Evolutionary conservation across 30 jellyfish, hydroid and myxozoan genomes (phyloP).

Genomic region (Turritopsis rubra): DNA sequence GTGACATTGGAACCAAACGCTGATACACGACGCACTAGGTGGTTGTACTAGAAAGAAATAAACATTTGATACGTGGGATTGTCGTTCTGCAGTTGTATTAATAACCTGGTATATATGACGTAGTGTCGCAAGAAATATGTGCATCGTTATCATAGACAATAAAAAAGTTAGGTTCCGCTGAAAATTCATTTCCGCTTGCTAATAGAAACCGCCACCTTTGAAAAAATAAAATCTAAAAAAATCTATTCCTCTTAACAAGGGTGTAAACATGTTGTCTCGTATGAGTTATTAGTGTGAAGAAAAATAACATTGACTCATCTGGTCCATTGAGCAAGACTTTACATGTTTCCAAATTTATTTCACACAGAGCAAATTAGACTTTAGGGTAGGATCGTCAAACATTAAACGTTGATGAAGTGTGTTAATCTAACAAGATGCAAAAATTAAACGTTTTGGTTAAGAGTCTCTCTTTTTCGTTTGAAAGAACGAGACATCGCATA

Average conservation of each 20-base stretch:
- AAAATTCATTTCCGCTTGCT: too few relatives aligned
- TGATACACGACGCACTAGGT: slow-evolving; percentile 32
- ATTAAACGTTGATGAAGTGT: background rate
- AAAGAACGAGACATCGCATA: background rate
- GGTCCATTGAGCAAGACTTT: background rate
- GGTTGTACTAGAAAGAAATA: slow-evolving; percentile 15
- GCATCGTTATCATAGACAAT: too few relatives aligned
- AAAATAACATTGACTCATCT: background rate
- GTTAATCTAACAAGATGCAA: background rate
- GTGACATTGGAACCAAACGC: slow-evolving; percentile 20
- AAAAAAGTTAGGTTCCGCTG: too few relatives aligned
- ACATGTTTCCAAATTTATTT: background rate
- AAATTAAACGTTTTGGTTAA: background rate
- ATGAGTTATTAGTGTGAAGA: background rate
- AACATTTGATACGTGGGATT: background rate
- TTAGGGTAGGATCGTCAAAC: too few relatives aligned
- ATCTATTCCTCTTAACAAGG: background rate
- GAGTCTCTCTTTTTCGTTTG: background rate
- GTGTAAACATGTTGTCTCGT: background rate
- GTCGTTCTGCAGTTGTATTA: too few relatives aligned
- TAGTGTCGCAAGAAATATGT: too few relatives aligned
- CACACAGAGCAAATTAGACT: too few relatives aligned
- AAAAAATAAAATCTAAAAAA: background rate
- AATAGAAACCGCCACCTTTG: background rate
- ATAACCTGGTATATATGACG: too few relatives aligned